Base-by-base conservation (phyloP, 2,888 invertebrate species). In the Ectemnius lituratus region DNA sequence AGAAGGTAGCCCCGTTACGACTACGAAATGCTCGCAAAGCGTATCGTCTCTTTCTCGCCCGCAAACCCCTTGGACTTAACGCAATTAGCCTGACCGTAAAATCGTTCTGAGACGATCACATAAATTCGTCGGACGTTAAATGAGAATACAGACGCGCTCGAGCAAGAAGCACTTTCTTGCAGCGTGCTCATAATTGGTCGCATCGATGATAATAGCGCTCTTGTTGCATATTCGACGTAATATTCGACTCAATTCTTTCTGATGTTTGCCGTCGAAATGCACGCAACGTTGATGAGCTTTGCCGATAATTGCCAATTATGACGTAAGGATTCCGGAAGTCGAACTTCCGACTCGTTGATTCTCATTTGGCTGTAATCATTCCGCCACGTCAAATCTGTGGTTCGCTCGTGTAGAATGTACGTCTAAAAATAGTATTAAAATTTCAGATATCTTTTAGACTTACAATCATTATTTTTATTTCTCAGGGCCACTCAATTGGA, bases 291-390 rank as follows among this genome's bases (percentile, higher is more conserved):
- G 20, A 87, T 66, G 4, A 70, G 78, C 46, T 87, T 67, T 2
- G 83, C 82, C 20, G 86, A 83, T 59, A 87, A 52, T 62, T 86
- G 84, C 88, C 88, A 88, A 67, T 85, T 80, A 58, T 76, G 67
- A 6, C 83, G 82, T 4, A 88, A 81, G 4, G 84, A 76, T 66
- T 86, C 82, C 1, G 88, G 88, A 14, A 88, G 80, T 0, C 80
- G 67, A 13, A 84, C 58, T 58, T 88, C 81, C 8, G 58, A 68
- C 4, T 23, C 3, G 23, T 23, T 23, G 23, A 2, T 20, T 1
- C 20, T 3, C 2, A 23, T 59, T 8, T 75, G 73, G 6, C 13
- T 18, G 46, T 13, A 62, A 63, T 13, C 63, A 61, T 65, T 67
- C 18, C 67, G 72, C 20, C 49, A 18, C 52, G 62, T 65, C 0